These are phyloP conservation scores for Drosophila tanythrix DNA, from an alignment of 2,888 invertebrate species.

Conservation along the genomic window DNA sequence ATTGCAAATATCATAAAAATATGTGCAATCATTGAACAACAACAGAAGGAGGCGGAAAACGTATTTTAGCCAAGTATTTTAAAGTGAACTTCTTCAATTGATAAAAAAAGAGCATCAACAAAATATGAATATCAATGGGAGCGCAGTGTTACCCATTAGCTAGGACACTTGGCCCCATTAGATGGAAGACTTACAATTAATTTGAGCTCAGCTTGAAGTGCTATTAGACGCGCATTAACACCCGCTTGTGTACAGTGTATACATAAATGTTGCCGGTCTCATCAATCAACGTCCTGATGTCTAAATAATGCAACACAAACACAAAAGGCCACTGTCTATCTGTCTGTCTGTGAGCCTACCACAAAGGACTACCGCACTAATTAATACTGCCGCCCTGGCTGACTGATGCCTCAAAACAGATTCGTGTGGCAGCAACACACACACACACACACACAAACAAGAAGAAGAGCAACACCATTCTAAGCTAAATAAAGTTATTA, in stretches of 20 bases:
- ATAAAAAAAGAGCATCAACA: neutral
- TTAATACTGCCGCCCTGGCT: slow-evolving; percentile 68
- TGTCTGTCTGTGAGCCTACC: slow-evolving; percentile 40
- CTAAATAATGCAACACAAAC: slow-evolving; percentile 69
- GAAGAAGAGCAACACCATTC: slow-evolving; percentile 39
- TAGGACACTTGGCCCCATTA: slow-evolving; percentile 15
- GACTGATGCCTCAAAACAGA: slow-evolving; percentile 46
- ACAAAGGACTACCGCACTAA: slow-evolving; percentile 79
- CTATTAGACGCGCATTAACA: slow-evolving; percentile 71
- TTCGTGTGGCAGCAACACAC: slow-evolving; percentile 48
- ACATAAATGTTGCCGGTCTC: slow-evolving; percentile 22
- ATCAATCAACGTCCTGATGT: slow-evolving; percentile 78
- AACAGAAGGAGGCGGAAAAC: neutral
- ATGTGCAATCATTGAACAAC: neutral
- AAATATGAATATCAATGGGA: neutral
- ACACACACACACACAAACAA: slow-evolving; percentile 18
- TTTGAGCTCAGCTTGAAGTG: slow-evolving; percentile 49
- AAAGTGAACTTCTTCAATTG: neutral
- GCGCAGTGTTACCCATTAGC: neutral
- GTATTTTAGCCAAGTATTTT: neutral
- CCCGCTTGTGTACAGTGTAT: slow-evolving; percentile 19
- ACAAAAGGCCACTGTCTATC: slow-evolving; percentile 36
- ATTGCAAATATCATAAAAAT: neutral
- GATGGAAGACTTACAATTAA: slow-evolving; percentile 28
- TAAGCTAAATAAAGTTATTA: slow-evolving; percentile 79